phyloP scores from a whole-genome alignment of 2,113 vertebrate genomes.

The Ardeotis arabs region DNA sequence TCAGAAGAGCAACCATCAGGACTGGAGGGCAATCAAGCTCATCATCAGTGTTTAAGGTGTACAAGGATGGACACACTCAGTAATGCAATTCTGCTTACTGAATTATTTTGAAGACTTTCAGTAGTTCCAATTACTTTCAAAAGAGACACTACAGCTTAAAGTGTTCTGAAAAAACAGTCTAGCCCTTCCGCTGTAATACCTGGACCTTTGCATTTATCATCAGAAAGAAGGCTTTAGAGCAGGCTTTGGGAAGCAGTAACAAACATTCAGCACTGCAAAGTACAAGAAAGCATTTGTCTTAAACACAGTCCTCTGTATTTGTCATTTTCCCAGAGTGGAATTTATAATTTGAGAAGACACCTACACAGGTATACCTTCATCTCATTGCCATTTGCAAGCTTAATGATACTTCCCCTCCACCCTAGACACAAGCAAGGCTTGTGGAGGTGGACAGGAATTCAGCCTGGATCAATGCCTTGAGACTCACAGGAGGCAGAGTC shows the following conservation, averaged over 20 bases:
- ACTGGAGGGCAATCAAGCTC: background rate
- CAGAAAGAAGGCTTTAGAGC: background rate
- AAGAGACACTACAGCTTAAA: background rate
- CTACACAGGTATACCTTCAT: background rate
- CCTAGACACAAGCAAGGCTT: background rate
- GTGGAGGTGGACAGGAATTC: no score
- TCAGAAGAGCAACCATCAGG: background rate
- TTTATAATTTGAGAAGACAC: background rate
- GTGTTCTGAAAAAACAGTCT: background rate
- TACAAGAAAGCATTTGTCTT: background rate
- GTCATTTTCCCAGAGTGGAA: background rate
- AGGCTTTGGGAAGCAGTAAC: background rate
- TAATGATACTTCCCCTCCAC: background rate
- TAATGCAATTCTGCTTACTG: background rate
- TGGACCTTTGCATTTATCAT: background rate
- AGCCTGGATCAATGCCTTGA: rapidly evolving
- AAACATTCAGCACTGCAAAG: background rate
- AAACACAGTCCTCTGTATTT: background rate
- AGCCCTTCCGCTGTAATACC: background rate
- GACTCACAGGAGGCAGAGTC: background rate
- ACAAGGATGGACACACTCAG: background rate
- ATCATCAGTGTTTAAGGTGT: background rate
- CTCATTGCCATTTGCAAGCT: background rate
- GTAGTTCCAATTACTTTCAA: background rate
- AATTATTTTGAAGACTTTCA: background rate